Evolutionary conservation across 2,888 invertebrate genomes (phyloP).

Genomic region (Tenthredo distinguenda): DNA sequence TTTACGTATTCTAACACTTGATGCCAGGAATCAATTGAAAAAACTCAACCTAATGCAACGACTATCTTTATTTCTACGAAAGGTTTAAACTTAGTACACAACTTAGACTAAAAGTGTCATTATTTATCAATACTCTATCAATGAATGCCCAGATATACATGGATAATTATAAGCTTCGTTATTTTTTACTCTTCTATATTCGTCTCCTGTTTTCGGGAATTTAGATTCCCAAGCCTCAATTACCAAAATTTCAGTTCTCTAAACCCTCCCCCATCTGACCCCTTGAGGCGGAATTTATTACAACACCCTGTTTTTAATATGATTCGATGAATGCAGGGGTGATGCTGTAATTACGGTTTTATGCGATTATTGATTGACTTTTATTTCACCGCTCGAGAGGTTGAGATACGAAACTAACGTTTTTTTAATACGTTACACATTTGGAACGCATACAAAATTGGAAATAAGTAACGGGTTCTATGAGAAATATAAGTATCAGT

Average conservation of each 20-base stretch:
- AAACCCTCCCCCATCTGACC: not conserved
- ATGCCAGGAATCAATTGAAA: not conserved
- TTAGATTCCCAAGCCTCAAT: not conserved
- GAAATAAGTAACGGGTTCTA: not conserved
- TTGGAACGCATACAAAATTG: not conserved
- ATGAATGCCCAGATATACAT: not conserved
- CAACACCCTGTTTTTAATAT: constrained; percentile 5
- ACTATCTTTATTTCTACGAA: not conserved
- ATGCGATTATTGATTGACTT: not conserved
- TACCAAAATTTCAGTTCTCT: not conserved
- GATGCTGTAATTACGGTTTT: not conserved
- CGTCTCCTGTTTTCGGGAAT: not conserved
- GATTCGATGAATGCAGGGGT: not conserved
- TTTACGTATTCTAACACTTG: not conserved
- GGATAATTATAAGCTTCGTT: not conserved
- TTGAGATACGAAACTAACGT: not conserved
- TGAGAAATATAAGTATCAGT: too few relatives aligned
- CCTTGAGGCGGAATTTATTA: not conserved
- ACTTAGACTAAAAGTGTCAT: too few relatives aligned
- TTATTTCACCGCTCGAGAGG: not conserved
- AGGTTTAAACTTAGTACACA: not conserved
- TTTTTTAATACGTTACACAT: not conserved
- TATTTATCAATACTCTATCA: too few relatives aligned
- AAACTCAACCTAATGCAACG: not conserved
- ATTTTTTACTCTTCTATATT: not conserved